phyloP scores from a whole-genome alignment of 2,888 invertebrate species.

The Branchellion lobata region DNA sequence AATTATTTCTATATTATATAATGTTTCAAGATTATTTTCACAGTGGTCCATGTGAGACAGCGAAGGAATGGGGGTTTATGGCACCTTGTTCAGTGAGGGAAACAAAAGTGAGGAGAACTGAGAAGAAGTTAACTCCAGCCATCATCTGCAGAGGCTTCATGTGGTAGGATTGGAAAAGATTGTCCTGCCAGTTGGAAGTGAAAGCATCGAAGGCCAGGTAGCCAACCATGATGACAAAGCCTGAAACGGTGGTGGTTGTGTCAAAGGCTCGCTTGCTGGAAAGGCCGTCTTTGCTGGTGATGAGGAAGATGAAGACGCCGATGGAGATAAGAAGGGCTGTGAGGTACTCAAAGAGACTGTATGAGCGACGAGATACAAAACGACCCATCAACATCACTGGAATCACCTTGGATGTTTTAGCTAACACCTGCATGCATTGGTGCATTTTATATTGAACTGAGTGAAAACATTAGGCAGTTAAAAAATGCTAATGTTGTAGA shows the following conservation, averaged over 20 bases:
- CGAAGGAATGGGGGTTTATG: too few species aligned
- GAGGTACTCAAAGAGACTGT: slow-evolving; percentile 85
- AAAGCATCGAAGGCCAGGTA: slow-evolving; percentile 96
- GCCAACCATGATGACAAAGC: slow-evolving; percentile 79
- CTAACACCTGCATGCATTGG: slow-evolving; percentile 70
- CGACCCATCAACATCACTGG: slow-evolving; percentile 95
- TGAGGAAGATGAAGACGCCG: slow-evolving; percentile 89
- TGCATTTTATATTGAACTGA: neutral
- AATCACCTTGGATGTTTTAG: slow-evolving; percentile 83
- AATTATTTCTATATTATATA: neutral
- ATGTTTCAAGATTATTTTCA: neutral
- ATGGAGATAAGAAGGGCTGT: slow-evolving; percentile 84
- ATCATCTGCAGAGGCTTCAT: slow-evolving; percentile 87
- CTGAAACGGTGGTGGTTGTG: slow-evolving; percentile 77
- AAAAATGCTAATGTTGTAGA: too few species aligned
- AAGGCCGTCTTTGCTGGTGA: slow-evolving; percentile 67
- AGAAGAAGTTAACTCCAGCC: slow-evolving; percentile 92
- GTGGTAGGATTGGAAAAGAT: slow-evolving; percentile 77
- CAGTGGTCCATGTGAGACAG: neutral
- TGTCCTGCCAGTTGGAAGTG: slow-evolving; percentile 96
- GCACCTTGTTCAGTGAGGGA: slow-evolving; percentile 82
- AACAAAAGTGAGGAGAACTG: slow-evolving; percentile 81
- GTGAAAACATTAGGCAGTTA: too few species aligned
- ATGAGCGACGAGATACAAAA: slow-evolving; percentile 80
- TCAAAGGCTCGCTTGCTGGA: slow-evolving; percentile 58